Conservation (phyloP, 1,140 invertebrate genomes). For the Dendrolimus punctatus region DNA sequence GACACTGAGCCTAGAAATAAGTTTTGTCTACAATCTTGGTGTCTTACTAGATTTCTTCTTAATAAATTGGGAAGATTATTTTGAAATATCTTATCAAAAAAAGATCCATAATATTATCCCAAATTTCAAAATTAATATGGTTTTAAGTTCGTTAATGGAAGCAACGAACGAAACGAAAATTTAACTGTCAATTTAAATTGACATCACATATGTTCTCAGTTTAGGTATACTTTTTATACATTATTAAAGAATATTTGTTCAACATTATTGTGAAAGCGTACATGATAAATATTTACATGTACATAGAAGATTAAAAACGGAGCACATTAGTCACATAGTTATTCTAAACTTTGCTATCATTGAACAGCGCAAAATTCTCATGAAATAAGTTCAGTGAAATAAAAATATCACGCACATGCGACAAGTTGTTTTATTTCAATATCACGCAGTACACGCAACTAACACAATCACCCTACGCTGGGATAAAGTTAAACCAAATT, state of each 20-base stretch:
- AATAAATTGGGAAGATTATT: too few relatives aligned
- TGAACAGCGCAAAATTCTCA: conserved; percentile 55
- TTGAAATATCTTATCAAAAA: conserved; percentile 1
- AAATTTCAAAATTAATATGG: conserved; percentile 5
- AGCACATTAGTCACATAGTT: conserved; percentile 64
- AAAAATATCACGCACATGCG: conserved; percentile 66
- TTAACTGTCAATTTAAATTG: conserved; percentile 21
- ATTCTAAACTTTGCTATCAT: conserved; percentile 49
- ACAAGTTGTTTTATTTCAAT: conserved; percentile 6
- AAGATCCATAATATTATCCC: conserved; percentile 1
- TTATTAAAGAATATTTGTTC: conserved; percentile 45
- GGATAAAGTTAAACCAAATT: too few relatives aligned
- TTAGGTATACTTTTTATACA: conserved; percentile 52
- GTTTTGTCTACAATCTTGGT: too few relatives aligned
- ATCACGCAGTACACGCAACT: too few relatives aligned
- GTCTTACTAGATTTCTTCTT: too few relatives aligned
- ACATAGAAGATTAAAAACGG: conserved; percentile 51
- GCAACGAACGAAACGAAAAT: conserved; percentile 24
- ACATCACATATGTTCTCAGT: conserved; percentile 35
- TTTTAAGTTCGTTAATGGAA: conserved; percentile 11
- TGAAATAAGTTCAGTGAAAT: conserved; percentile 59
- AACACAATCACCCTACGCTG: too few relatives aligned
- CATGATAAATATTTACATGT: conserved; percentile 35
- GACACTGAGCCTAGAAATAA: too few relatives aligned
- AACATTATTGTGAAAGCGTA: conserved; percentile 46